phyloP scores from a whole-genome alignment of 2,888 invertebrate species.

The Iselma pallidipennis region DNA sequence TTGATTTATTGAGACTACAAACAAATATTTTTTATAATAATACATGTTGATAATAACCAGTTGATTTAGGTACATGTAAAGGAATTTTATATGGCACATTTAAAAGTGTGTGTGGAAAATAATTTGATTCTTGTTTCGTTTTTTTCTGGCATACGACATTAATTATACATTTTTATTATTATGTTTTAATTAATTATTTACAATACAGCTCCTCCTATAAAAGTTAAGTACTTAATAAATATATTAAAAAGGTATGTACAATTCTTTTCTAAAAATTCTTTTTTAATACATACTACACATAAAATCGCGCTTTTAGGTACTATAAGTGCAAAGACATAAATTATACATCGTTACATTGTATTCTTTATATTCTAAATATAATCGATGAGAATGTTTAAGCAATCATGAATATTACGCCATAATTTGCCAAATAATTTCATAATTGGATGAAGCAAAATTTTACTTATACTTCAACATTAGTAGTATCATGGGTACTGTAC shows the following conservation, averaged over 20 bases:
- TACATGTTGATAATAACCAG: background rate
- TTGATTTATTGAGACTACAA: background rate
- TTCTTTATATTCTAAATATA: conserved; percentile 22
- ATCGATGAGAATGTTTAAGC: conserved; percentile 22
- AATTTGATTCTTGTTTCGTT: conserved; percentile 18
- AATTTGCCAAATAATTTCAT: background rate
- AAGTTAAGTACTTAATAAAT: conserved; percentile 35
- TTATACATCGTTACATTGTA: conserved; percentile 39
- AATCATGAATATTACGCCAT: conserved; percentile 8
- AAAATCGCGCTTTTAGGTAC: conserved; percentile 28
- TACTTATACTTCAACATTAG: too few species aligned
- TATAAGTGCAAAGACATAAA: conserved; percentile 38
- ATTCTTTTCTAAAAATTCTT: conserved; percentile 38
- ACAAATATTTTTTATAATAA: background rate
- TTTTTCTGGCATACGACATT: conserved; percentile 17
- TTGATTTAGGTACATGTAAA: background rate
- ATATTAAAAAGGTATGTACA: conserved; percentile 48
- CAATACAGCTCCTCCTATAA: conserved; percentile 29
- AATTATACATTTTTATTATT: conserved; percentile 22
- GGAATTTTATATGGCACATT: conserved; percentile 31
- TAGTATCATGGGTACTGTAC: too few species aligned
- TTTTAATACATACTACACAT: conserved; percentile 33
- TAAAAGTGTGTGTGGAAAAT: conserved; percentile 21
- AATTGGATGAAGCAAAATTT: too few species aligned
- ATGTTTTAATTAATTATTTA: conserved; percentile 36